These are phyloP conservation scores for Pseudochaenichthys georgianus DNA, from an alignment of 2,797 vertebrate genomes.

Conservation along the genomic window DNA sequence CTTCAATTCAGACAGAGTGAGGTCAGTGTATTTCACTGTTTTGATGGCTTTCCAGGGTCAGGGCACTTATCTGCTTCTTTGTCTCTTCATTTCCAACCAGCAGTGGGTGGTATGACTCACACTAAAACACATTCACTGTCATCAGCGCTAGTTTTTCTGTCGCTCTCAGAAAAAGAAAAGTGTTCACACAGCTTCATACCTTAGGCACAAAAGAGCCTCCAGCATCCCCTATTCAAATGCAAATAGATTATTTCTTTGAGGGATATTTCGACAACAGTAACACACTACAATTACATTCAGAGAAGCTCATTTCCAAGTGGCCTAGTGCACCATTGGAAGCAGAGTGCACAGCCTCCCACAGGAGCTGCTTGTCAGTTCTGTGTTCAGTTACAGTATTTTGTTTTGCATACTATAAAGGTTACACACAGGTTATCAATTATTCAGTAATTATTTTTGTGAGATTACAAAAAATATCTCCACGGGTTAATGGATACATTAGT, in stretches of 20 bases:
- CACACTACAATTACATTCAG: conserved; percentile 19
- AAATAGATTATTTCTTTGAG: conserved; percentile 41
- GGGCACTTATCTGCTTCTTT: conserved; percentile 61
- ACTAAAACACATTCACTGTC: conserved; percentile 45
- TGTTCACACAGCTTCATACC: conserved; percentile 19
- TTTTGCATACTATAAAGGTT: conserved; percentile 25
- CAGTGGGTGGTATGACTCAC: conserved; percentile 66
- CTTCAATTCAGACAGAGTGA: conserved; percentile 42
- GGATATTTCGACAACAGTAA: conserved; percentile 21
- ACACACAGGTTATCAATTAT: neutral
- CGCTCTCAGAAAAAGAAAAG: conserved; percentile 9
- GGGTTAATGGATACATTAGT: neutral
- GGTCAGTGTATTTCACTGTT: conserved; percentile 52
- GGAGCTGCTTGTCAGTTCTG: conserved; percentile 28
- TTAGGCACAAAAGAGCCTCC: conserved; percentile 13
- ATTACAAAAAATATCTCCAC: neutral
- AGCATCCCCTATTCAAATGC: conserved; percentile 39
- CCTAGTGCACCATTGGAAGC: conserved; percentile 10
- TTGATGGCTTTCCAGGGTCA: conserved; percentile 65
- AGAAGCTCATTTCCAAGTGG: conserved; percentile 27
- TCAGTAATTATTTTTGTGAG: neutral
- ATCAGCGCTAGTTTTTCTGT: conserved; percentile 30
- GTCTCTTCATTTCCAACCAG: conserved; percentile 57
- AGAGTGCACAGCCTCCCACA: conserved; percentile 14
- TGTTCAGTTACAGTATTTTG: conserved; percentile 24